Conservation (phyloP, 2,888 invertebrate species). For the Onthophagus sagittarius region DNA sequence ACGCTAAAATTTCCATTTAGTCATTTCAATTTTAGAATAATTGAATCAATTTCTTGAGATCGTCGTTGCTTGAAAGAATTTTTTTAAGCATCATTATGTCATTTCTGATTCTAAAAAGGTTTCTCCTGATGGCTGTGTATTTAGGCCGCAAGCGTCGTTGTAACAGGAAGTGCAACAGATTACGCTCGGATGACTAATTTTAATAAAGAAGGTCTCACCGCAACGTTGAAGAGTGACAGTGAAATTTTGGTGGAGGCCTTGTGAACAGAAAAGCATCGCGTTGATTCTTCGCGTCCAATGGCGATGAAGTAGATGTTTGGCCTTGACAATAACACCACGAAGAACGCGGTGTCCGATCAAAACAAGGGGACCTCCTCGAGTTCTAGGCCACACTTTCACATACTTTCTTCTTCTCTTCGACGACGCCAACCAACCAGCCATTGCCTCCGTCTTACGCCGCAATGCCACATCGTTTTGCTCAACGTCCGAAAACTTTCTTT, state of each 20-base stretch:
- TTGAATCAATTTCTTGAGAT: too few species aligned
- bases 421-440: neutral
- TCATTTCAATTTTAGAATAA: neutral
- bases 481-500: neutral
- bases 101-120: neutral
- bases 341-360: slow-evolving; percentile 36
- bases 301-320: slow-evolving; percentile 33
- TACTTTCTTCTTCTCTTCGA: slow-evolving; percentile 40
- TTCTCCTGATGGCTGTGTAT: neutral
- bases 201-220: neutral
- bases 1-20: neutral
- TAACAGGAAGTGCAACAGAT: neutral
- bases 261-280: neutral
- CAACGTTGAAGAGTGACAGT: neutral
- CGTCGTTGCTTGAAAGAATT: too few species aligned
- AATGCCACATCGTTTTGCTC: neutral
- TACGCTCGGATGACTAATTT: neutral
- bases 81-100: too few species aligned
- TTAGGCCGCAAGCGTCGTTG: neutral
- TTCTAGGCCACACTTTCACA: slow-evolving; percentile 48
- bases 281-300: neutral
- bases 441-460: neutral
- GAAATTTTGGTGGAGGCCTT: neutral
- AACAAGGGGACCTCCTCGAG: slow-evolving; percentile 41
- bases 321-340: slow-evolving; percentile 42